phyloP scores from a whole-genome alignment of 2,888 invertebrate genomes.

The Blomia tropicalis region DNA sequence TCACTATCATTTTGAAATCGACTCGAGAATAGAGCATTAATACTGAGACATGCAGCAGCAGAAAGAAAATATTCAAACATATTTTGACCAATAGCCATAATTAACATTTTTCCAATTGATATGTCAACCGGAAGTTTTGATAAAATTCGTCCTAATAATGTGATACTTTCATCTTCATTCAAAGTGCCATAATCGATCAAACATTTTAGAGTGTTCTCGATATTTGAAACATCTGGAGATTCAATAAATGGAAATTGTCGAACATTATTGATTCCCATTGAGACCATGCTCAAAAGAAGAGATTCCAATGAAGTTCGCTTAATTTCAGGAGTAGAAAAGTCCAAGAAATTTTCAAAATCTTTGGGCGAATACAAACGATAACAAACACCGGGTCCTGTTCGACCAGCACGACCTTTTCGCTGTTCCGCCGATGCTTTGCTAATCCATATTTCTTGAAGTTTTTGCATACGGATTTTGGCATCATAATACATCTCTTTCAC shows the following conservation, averaged over 20 bases:
- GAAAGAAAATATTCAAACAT: conserved; percentile 66
- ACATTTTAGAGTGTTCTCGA: conserved; percentile 69
- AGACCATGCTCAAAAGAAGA: conserved; percentile 73
- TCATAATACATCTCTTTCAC: conserved; percentile 95
- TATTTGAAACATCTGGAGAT: conserved; percentile 61
- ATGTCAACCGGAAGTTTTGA: conserved; percentile 85
- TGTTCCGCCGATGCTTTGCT: conserved; percentile 96
- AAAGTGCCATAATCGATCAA: conserved; percentile 78
- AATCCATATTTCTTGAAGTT: conserved; percentile 83
- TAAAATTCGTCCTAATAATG: conserved; percentile 66
- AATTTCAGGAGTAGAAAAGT: conserved; percentile 80
- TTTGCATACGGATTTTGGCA: conserved; percentile 69
- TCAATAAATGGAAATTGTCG: conserved; percentile 87
- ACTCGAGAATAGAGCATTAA: conserved; percentile 81
- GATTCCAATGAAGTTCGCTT: conserved; percentile 84
- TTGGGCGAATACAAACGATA: conserved; percentile 72
- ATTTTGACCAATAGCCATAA: conserved; percentile 74
- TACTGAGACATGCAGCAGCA: conserved; percentile 74
- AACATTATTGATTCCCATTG: conserved; percentile 78
- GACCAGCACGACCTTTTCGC: conserved; percentile 70
- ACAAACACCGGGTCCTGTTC: conserved; percentile 75
- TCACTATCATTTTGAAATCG: conserved; percentile 68
- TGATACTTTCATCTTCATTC: conserved; percentile 59
- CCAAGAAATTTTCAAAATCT: conserved; percentile 58
- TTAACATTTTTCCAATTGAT: conserved; percentile 82